Conservation (phyloP, 2,888 invertebrate species). For the Cinara cedri region DNA sequence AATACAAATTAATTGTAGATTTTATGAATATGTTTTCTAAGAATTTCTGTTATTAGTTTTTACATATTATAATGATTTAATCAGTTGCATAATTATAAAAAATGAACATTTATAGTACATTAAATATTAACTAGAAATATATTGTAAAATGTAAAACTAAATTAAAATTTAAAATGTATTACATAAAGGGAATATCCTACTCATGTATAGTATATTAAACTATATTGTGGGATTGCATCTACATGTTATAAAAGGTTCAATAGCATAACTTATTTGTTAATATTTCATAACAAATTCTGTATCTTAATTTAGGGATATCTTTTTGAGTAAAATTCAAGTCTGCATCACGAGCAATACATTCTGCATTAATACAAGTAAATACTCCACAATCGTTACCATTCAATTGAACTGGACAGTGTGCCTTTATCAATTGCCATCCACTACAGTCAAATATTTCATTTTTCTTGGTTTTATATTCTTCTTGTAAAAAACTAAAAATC, state of each 20-base stretch:
- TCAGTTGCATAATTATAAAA: too few species aligned
- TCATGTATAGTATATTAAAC: background rate
- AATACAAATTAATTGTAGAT: too few species aligned
- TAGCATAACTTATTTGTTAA: conserved; percentile 66
- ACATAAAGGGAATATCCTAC: too few species aligned
- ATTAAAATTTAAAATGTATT: too few species aligned
- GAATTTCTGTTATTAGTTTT: too few species aligned
- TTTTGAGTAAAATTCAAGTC: conserved; percentile 83
- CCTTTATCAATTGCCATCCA: conserved; percentile 72
- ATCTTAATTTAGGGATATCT: conserved; percentile 91
- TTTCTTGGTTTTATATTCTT: conserved; percentile 89
- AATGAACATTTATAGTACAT: too few species aligned
- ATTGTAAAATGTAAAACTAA: too few species aligned
- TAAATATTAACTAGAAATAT: too few species aligned
- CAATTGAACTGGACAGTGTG: conserved; percentile 91
- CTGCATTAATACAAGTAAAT: conserved; percentile 96
- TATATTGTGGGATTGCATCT: background rate
- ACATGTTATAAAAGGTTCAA: background rate
- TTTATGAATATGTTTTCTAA: too few species aligned
- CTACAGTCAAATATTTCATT: conserved; percentile 73
- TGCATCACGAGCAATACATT: conserved; percentile 80
- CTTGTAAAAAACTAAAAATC: conserved; percentile 77
- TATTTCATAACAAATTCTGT: conserved; percentile 92
- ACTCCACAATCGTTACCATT: conserved; percentile 98
- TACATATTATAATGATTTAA: too few species aligned